Evolutionary conservation across 2,888 invertebrate genomes (phyloP), one percentile per base, ranked within the genome.

Genomic region (Zaprionus obscuricornis): DNA sequence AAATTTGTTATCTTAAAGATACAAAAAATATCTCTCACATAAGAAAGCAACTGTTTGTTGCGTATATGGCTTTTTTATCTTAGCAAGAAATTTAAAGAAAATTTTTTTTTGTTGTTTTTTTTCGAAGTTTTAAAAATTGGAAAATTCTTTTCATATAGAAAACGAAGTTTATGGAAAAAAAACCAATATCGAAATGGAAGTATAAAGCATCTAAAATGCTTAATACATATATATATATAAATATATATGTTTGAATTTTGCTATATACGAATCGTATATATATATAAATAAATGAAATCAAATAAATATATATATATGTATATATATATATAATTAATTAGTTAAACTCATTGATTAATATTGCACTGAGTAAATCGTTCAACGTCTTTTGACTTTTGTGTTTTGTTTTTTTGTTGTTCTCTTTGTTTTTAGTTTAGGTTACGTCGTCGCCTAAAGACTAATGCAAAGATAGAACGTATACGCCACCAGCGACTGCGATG

Each of bases 401-500:
- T 27, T 31, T 22, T 16, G 13, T 16, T 29, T 17, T 17, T 20
- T 10, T 26, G 26, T 16, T 29, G 18, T 6, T 14, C 11, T 11
- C 50, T 59, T 17, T 22, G 16, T 14, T 33, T 66, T 81, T 82
- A 90, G 69, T 90, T 90, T 42, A 89, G 65, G 69, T 90, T 90
- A 42, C 90, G 87, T 58, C 90, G 81, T 52, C 90, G 87, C 18
- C 90, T 86, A 78, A 96, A 96, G 63, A 96, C 95, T 68, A 96
- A 92, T 42, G 96, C 95, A 88, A 96, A 95, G 87, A 96, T 96
- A 77, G 96, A 96, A 86, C 96, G 92, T 55, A 96, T 91, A 11
- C 96, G 92, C 91, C 95, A 94, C 96, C 96, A 96, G 65, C 95
- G 94, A 67, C 96, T 94, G 64, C 95, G 93, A 42, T 95, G 94